Evolutionary conservation across 2,888 invertebrate genomes (phyloP).

Genomic region (Clostera curtula): DNA sequence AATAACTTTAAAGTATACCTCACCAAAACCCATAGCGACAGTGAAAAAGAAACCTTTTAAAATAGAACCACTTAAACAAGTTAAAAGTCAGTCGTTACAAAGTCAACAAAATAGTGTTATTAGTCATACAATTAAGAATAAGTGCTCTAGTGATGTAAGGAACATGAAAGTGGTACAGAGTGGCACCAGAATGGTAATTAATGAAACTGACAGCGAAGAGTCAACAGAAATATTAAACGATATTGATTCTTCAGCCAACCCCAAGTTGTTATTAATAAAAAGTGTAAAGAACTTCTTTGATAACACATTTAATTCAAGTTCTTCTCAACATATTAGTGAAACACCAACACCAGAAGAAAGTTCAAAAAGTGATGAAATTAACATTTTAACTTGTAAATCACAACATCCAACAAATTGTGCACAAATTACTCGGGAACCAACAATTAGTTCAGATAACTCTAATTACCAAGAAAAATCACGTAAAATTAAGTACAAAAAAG

Average conservation of each 20-base stretch:
- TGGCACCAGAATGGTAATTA: too few species aligned
- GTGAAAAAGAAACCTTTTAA: conserved; percentile 41
- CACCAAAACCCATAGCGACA: conserved; percentile 26
- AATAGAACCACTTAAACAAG: too few species aligned
- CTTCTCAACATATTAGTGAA: conserved; percentile 51
- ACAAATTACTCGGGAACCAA: conserved; percentile 14
- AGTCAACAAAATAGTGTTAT: conserved; percentile 1
- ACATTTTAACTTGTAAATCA: conserved; percentile 36
- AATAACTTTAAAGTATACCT: conserved; percentile 27
- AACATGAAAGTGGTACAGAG: too few species aligned
- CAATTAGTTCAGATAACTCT: conserved; percentile 10
- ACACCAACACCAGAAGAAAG: conserved; percentile 36
- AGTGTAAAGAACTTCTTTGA: conserved; percentile 47
- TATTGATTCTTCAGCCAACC: conserved; percentile 7
- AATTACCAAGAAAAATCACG: conserved; percentile 28
- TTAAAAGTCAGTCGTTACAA: conserved; percentile 3
- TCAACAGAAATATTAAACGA: neutral
- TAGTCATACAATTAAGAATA: too few species aligned
- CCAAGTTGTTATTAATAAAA: conserved; percentile 38
- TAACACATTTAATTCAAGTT: too few species aligned
- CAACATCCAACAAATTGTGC: conserved; percentile 21
- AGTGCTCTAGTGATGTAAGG: too few species aligned
- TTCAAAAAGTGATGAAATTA: conserved; percentile 42
- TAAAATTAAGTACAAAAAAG: conserved; percentile 57
- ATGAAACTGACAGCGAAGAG: too few species aligned